A percentile compares a stretch with the other conserved stretches of the same genome.
phyloP scores from a whole-genome alignment of 2,888 invertebrate genomes.

The Vesta saturnalis region DNA sequence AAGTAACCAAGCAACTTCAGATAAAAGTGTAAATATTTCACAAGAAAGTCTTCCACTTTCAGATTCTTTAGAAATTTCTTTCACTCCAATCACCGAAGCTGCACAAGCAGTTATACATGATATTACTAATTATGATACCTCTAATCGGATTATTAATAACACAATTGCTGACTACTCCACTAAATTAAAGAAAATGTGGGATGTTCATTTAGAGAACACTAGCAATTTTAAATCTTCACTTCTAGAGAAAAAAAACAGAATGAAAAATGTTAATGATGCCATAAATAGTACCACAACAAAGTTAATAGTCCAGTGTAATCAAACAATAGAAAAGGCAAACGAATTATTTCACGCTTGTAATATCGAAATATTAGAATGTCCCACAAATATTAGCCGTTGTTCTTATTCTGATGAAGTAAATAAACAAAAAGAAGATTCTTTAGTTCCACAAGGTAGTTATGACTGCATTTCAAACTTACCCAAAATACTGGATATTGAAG shows the following conservation, averaged over 20 bases:
- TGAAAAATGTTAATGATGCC: neutral
- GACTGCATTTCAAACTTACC: neutral
- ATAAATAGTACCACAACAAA: neutral
- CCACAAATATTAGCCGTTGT: too few species aligned
- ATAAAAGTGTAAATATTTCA: slow-evolving; percentile 16
- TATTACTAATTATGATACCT: neutral
- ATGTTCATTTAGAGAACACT: neutral
- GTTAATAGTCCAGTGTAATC: too few species aligned
- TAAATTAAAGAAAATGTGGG: neutral
- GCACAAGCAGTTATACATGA: neutral
- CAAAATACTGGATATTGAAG: neutral
- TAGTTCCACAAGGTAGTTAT: neutral
- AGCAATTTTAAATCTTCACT: neutral
- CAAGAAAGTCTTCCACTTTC: slow-evolving; percentile 17
- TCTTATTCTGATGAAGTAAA: too few species aligned
- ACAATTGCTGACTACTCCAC: too few species aligned
- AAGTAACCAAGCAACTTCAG: neutral
- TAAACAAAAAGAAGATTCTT: neutral
- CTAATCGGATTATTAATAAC: neutral
- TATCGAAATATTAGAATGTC: too few species aligned
- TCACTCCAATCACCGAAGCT: neutral
- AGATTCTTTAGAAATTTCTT: neutral
- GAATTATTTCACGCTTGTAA: too few species aligned
- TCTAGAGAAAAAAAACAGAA: neutral
- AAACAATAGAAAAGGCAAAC: too few species aligned